These are phyloP conservation scores for Brachionus manjavacas DNA, from an alignment of 1,140 invertebrate species.

Conservation along the genomic window DNA sequence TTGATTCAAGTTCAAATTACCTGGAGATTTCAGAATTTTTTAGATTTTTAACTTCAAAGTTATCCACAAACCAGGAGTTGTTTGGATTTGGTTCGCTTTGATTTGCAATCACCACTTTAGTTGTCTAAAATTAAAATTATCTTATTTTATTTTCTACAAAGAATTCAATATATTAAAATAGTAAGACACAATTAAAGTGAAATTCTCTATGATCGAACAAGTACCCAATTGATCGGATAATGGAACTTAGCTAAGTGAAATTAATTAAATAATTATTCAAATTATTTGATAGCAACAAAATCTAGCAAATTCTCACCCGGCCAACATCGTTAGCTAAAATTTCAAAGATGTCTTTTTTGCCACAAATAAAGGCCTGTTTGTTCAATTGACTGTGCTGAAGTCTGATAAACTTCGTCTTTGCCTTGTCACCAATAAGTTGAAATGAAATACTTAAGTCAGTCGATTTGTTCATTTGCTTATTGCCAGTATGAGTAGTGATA, in stretches of 20 bases:
- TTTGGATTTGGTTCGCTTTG: not conserved
- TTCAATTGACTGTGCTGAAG: conserved; percentile 35
- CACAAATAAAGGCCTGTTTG: conserved; percentile 26
- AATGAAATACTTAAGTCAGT: not conserved
- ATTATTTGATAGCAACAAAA: not conserved
- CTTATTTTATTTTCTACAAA: not conserved
- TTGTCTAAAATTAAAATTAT: conserved; percentile 13
- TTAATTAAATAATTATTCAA: not conserved
- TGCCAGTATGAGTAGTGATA: conserved; percentile 23
- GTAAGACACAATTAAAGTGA: not conserved
- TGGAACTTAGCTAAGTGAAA: not conserved
- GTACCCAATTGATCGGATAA: not conserved
- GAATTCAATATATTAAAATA: not conserved
- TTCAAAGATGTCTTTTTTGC: conserved; percentile 36
- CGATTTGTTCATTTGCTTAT: conserved; percentile 4
- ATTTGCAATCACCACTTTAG: conserved; percentile 23
- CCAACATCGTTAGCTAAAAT: conserved; percentile 18
- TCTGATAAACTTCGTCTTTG: not conserved
- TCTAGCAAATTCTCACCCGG: not conserved
- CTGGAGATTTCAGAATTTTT: not conserved
- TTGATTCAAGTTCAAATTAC: not conserved
- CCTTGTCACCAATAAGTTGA: conserved; percentile 20
- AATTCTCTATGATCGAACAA: not conserved
- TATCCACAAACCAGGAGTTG: conserved; percentile 16
- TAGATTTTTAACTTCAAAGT: conserved; percentile 15